Conservation (phyloP, 2,888 invertebrate species). For the Caradrina kadenii region DNA sequence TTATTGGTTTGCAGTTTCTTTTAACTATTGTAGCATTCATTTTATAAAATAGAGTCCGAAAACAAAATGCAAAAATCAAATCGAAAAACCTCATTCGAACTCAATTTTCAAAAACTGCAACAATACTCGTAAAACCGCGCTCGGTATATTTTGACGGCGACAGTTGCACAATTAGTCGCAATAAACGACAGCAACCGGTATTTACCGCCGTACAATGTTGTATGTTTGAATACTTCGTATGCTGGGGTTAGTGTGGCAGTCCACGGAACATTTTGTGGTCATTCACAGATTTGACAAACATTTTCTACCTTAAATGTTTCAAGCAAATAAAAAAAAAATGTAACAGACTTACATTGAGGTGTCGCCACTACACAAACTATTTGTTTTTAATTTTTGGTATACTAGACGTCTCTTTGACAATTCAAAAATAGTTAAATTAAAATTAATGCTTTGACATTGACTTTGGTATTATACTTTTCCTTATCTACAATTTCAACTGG, state of each 20-base stretch:
- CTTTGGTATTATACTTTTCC: too few relatives aligned
- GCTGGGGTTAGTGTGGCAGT: conserved; percentile 21
- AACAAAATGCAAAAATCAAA: not conserved
- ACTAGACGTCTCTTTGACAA: too few relatives aligned
- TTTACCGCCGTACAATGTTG: conserved; percentile 52
- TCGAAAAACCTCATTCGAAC: conserved; percentile 13
- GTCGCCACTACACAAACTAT: too few relatives aligned
- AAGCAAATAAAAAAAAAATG: too few relatives aligned
- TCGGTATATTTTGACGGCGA: conserved; percentile 57
- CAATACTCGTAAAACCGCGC: conserved; percentile 52
- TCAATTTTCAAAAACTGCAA: conserved; percentile 46
- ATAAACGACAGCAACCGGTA: conserved; percentile 51
- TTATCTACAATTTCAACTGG: too few relatives aligned
- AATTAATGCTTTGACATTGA: too few relatives aligned
- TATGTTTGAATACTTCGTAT: conserved; percentile 40
- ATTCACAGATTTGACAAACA: not conserved
- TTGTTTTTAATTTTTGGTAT: too few relatives aligned
- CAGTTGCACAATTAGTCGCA: conserved; percentile 58
- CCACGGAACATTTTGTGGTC: not conserved
- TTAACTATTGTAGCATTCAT: not conserved
- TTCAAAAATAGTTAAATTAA: too few relatives aligned
- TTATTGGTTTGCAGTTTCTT: too few relatives aligned
- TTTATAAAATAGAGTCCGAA: not conserved
- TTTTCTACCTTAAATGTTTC: too few relatives aligned
- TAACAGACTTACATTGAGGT: too few relatives aligned